A percentile compares a stretch with the other conserved stretches of the same genome.
Evolutionary conservation across 2,797 vertebrate genomes (phyloP).

Genomic region (Betta splendens): DNA sequence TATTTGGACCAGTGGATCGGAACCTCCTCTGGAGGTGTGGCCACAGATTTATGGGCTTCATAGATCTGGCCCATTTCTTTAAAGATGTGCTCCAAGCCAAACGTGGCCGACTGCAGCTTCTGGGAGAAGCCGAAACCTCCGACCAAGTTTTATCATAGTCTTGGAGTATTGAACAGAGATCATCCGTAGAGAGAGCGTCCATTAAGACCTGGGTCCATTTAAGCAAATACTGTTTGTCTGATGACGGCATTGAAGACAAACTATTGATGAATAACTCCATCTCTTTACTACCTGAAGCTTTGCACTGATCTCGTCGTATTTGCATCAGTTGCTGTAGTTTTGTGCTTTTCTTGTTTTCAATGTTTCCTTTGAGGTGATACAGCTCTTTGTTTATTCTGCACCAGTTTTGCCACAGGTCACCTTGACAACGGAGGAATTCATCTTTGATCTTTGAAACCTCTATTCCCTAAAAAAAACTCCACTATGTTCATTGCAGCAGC

Average conservation of each 20-base stretch:
- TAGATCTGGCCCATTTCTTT: slow-evolving; percentile 81
- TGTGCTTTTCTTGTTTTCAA: slow-evolving; percentile 73
- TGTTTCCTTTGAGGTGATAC: slow-evolving; percentile 67
- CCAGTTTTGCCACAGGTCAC: slow-evolving; percentile 79
- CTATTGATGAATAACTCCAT: slow-evolving; percentile 64
- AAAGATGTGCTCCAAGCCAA: too few relatives aligned
- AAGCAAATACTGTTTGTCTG: too few relatives aligned
- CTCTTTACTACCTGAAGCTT: slow-evolving; percentile 50
- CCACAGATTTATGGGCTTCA: slow-evolving; percentile 65
- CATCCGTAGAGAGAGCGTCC: too few relatives aligned
- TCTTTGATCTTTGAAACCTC: slow-evolving; percentile 69
- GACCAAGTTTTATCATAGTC: too few relatives aligned
- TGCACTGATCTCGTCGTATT: slow-evolving; percentile 59
- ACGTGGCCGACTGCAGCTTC: too few relatives aligned
- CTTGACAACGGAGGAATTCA: slow-evolving; percentile 78
- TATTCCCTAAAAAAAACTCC: slow-evolving; percentile 35
- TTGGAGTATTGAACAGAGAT: too few relatives aligned
- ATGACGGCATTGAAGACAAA: slow-evolving; percentile 35
- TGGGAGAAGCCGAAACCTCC: too few relatives aligned
- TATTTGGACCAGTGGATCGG: slow-evolving; percentile 51
- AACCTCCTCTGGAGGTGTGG: too few relatives aligned
- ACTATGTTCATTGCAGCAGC: slow-evolving; percentile 26
- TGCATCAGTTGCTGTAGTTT: slow-evolving; percentile 40
- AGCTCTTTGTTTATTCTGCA: slow-evolving; percentile 79
- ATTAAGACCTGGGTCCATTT: slow-evolving; percentile 74